phyloP scores from a whole-genome alignment of 2,888 invertebrate species.

The Sinodicranocentrus sp. region DNA sequence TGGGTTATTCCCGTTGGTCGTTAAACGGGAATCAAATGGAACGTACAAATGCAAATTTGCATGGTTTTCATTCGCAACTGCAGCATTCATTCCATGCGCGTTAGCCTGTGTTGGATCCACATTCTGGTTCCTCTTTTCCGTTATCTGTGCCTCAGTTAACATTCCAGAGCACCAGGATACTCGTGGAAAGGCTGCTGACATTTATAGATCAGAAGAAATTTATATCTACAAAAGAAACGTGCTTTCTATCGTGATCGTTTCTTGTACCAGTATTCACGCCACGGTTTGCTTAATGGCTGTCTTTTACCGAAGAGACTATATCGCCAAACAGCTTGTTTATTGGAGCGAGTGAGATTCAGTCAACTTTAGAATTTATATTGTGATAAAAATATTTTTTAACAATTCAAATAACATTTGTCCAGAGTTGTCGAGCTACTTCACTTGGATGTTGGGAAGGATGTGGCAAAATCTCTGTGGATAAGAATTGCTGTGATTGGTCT shows the following conservation, averaged over 20 bases:
- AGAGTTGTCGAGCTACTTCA: conserved; percentile 49
- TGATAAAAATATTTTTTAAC: neutral
- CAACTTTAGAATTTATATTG: too few relatives aligned
- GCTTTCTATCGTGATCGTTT: neutral
- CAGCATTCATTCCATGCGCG: neutral
- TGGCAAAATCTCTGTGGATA: conserved; percentile 1
- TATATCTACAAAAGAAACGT: conserved; percentile 35
- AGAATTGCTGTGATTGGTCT: neutral
- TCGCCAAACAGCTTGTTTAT: conserved; percentile 46
- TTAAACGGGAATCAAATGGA: conserved; percentile 3
- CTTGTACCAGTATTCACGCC: conserved; percentile 18
- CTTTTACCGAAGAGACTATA: conserved; percentile 25
- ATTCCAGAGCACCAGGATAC: neutral
- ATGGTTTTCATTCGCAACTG: conserved; percentile 24
- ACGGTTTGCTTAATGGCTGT: conserved; percentile 35
- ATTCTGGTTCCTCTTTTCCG: conserved; percentile 21
- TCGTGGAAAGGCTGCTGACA: neutral
- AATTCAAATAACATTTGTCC: too few relatives aligned
- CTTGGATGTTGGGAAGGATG: conserved; percentile 45
- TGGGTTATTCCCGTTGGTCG: conserved; percentile 31
- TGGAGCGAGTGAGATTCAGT: conserved; percentile 45
- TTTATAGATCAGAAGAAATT: conserved; percentile 38
- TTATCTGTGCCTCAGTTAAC: conserved; percentile 10
- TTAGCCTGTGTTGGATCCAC: neutral
- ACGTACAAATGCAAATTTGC: conserved; percentile 15